Evolutionary conservation across 2,888 invertebrate genomes (phyloP).

Genomic region (Melanchra persicariae): DNA sequence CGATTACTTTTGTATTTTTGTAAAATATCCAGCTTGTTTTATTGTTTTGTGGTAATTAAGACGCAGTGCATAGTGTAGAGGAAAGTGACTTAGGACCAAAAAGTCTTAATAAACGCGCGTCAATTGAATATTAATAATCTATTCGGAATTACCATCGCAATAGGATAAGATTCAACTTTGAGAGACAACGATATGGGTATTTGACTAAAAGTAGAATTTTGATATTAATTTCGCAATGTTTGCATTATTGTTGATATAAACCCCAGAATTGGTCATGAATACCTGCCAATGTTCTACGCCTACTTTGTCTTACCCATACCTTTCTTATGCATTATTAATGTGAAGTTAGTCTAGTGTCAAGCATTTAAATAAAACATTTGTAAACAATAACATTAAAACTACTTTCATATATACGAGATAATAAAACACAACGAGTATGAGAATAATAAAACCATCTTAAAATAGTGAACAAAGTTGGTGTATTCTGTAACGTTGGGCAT

Average conservation of each 20-base stretch:
- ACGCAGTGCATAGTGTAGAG: constrained; percentile 77
- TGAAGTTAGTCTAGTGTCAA: constrained; percentile 41
- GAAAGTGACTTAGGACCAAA: constrained; percentile 84
- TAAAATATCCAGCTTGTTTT: constrained; percentile 81
- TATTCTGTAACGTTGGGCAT: constrained; percentile 50
- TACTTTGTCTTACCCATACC: constrained; percentile 49
- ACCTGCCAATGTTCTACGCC: constrained; percentile 45
- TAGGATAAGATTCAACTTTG: constrained; percentile 84
- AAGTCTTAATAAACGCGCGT: constrained; percentile 80
- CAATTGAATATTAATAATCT: constrained; percentile 81
- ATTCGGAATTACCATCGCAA: constrained; percentile 79
- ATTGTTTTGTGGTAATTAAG: constrained; percentile 76
- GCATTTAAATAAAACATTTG: constrained; percentile 34
- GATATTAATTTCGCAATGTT: constrained; percentile 79
- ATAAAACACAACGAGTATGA: constrained; percentile 46
- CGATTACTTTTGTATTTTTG: constrained; percentile 85
- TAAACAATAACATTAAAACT: constrained; percentile 36
- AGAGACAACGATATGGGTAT: constrained; percentile 85
- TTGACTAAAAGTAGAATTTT: constrained; percentile 73
- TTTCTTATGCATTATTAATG: constrained; percentile 38
- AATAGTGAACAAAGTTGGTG: constrained; percentile 46
- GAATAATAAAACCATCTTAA: constrained; percentile 50
- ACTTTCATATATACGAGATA: constrained; percentile 45
- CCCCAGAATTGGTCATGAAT: constrained; percentile 57
- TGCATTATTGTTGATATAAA: constrained; percentile 70